Evolutionary conservation across 2,888 invertebrate species (phyloP).

Genomic region (Flabesymbios commensalis): DNA sequence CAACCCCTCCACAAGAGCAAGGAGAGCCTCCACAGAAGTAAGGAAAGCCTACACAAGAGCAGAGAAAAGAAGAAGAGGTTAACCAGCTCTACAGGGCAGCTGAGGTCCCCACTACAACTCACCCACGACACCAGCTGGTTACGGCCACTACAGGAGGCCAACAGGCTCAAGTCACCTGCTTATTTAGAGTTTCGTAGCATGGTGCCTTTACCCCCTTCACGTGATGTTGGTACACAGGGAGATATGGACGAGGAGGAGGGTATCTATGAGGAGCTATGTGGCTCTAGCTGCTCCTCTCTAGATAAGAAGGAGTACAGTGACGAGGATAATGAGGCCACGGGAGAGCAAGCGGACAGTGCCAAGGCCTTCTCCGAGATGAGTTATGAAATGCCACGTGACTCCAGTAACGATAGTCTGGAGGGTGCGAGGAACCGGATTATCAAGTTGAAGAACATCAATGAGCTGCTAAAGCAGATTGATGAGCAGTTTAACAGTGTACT

Average conservation of each 20-base stretch:
- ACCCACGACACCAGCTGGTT: no score
- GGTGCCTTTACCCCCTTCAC: no score
- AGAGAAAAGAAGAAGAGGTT: not conserved
- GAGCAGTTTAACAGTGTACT: slow-evolving; percentile 23
- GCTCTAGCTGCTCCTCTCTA: not conserved
- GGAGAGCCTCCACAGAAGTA: not conserved
- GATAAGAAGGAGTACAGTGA: not conserved
- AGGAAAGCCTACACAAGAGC: not conserved
- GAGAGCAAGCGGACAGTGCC: not conserved
- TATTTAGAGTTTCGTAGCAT: no score
- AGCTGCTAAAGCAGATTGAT: slow-evolving; percentile 21
- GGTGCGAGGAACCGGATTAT: slow-evolving; percentile 14
- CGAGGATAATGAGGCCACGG: not conserved
- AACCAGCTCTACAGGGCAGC: not conserved
- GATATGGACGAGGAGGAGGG: slow-evolving; percentile 1
- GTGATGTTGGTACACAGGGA: not conserved
- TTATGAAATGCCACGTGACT: not conserved
- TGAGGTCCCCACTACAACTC: not conserved
- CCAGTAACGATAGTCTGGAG: not conserved
- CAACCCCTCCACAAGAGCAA: not conserved
- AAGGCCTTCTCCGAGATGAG: not conserved
- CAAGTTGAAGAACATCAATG: slow-evolving; percentile 22
- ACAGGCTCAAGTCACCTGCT: no score
- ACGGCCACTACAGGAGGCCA: not conserved
- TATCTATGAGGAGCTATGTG: not conserved